Percentiles rank a stretch among this genome's conserved stretches.
Conservation (phyloP, 2,888 invertebrate species). For the Acleris cristana region DNA sequence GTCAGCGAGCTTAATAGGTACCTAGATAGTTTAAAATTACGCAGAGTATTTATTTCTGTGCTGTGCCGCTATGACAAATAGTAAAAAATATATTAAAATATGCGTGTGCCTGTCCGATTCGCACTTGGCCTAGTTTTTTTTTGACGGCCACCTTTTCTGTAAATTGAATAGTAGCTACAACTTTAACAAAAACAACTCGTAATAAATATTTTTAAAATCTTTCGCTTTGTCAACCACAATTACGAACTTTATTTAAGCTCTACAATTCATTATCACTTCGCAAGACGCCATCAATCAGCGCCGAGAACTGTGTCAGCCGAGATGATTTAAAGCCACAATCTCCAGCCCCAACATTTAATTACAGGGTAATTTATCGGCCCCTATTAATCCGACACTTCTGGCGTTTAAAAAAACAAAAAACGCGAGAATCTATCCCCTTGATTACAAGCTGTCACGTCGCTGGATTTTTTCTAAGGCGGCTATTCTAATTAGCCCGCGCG, state of each 20-base stretch:
- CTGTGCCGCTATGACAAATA: no score
- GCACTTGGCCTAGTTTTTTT: no score
- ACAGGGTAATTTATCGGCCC: conserved; percentile 75
- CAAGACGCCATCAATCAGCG: conserved; percentile 18
- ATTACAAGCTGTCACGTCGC: conserved; percentile 83
- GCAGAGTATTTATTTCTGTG: no score
- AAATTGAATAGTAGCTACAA: no score
- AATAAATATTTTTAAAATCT: no score
- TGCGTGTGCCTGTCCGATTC: no score
- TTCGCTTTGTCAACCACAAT: not conserved
- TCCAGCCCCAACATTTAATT: conserved; percentile 73
- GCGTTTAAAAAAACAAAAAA: conserved; percentile 60
- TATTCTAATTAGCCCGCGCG: conserved; percentile 75
- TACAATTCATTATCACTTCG: not conserved
- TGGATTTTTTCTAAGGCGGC: conserved; percentile 81
- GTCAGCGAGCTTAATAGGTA: no score
- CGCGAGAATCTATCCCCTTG: conserved; percentile 78
- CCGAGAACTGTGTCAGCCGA: conserved; percentile 32
- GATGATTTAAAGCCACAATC: conserved; percentile 28
- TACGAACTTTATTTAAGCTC: not conserved
- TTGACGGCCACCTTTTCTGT: no score
- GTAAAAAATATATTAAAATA: no score
- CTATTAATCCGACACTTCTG: conserved; percentile 74
- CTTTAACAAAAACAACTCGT: no score
- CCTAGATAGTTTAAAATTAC: no score